Evolutionary conservation across 2,797 vertebrate genomes (phyloP).

Genomic region (Pangasius larnaudii): DNA sequence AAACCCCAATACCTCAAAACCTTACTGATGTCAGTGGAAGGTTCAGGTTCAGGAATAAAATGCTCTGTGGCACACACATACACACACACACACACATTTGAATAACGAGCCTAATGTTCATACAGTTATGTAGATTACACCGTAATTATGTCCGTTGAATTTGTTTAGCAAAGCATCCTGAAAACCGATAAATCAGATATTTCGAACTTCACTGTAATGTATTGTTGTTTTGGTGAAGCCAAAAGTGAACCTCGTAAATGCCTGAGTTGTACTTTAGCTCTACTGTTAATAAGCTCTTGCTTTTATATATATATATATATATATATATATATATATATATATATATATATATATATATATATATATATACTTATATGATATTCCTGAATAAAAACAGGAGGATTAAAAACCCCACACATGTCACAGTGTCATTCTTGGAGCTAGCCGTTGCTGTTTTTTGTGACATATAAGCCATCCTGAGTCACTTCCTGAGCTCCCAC

Average conservation of each 20-base stretch:
- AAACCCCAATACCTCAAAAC: not conserved
- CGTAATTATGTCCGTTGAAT: no score
- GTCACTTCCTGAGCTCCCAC: slow-evolving; percentile 19
- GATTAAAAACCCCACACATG: not conserved
- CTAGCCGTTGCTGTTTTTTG: not conserved
- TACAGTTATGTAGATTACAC: not conserved
- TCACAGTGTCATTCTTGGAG: not conserved
- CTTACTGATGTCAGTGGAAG: not conserved
- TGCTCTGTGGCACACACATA: not conserved
- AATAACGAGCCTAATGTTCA: not conserved
- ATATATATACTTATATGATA: no score
- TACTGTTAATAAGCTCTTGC: no score
- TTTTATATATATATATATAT: no score
- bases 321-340: no score
- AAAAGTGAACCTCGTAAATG: not conserved
- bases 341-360: no score
- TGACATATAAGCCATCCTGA: slow-evolving; percentile 21
- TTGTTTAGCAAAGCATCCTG: not conserved
- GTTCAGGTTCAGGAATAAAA: not conserved
- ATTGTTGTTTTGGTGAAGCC: not conserved
- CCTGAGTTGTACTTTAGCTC: not conserved
- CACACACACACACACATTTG: not conserved
- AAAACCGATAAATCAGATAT: no score
- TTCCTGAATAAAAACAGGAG: not conserved
- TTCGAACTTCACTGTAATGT: not conserved